Evolutionary conservation across 2,888 invertebrate species (phyloP).

Genomic region (Amblyjoppa fuscipennis): DNA sequence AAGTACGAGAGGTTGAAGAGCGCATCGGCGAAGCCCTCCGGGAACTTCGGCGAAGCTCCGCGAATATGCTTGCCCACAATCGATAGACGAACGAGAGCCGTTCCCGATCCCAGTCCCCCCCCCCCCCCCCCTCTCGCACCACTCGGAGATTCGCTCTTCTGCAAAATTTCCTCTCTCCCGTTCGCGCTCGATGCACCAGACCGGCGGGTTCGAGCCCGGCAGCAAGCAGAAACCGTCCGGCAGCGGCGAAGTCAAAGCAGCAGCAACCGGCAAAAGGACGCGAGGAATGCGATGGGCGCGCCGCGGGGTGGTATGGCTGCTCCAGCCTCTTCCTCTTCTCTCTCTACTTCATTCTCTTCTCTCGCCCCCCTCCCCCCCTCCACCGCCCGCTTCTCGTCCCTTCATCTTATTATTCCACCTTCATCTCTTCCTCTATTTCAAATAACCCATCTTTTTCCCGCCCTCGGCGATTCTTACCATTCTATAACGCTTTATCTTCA

Average conservation of each 20-base stretch:
- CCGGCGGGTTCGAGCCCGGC: constrained; percentile 53
- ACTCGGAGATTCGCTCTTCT: constrained; percentile 20
- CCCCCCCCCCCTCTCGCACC: neutral
- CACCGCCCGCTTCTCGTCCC: constrained; percentile 24
- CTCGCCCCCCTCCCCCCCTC: neutral
- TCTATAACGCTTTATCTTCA: neutral
- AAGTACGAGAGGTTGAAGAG: constrained; percentile 32
- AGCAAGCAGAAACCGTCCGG: constrained; percentile 67
- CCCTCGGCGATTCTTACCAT: constrained; percentile 21
- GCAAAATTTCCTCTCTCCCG: constrained; percentile 26
- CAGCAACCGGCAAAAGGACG: constrained; percentile 78
- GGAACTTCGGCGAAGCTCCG: neutral
- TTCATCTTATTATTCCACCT: constrained; percentile 15
- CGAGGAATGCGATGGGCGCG: constrained; percentile 83
- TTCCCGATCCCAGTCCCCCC: neutral
- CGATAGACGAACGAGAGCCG: constrained; percentile 28
- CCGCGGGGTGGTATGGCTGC: constrained; percentile 76
- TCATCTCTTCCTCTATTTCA: constrained; percentile 22
- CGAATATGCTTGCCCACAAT: constrained; percentile 24
- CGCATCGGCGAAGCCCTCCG: neutral
- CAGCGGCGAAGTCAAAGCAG: constrained; percentile 80
- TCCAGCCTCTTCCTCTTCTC: constrained; percentile 32
- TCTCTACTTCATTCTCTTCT: constrained; percentile 17
- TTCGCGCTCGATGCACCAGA: constrained; percentile 49
- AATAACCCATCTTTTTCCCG: constrained; percentile 41